Base-by-base conservation (phyloP, 2,888 invertebrate genomes). In the Folsomia candida region DNA sequence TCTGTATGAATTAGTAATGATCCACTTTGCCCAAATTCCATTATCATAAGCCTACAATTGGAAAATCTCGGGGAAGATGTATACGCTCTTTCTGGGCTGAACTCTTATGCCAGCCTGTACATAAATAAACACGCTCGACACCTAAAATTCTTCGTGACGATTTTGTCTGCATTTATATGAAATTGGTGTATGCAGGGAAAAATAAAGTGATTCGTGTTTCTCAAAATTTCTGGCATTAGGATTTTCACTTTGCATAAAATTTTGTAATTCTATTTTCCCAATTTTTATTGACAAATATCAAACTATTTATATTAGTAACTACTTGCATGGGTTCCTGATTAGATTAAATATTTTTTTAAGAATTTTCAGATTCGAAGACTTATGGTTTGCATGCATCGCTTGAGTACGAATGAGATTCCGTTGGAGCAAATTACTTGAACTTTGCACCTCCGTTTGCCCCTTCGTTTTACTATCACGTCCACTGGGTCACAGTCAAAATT, bases 361-460 rank as follows among this genome's bases (percentile, higher is more conserved):
- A n/a, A n/a, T 47, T 57, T 18, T 69, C 24, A 74, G 57, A 76
- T 62, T 51, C 67, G 65, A 47, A 76, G 71, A 61, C 76, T 76
- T 47, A 76, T 73, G 20, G 76, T 76, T 61, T 76, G 76, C 71
- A 76, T 70, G 54, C 76, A 76, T 27, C 72, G 64, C 51, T 68
- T 70, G 37, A 76, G 58, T 28, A 76, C 47, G 29, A 76, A 76
- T 51, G 76, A 76, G 58, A 76, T 73, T 51, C 76, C 76, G 29
- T 76, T 76, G 11, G 73, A 67, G 65, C 76, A 76, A 61, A 73
- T 71, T n/a, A 76, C 64, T 59, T 76, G 76, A n/a, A 76, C 76
- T 64, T 70, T 57, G 25, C 76, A 76, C 62, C 70, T 61, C 18
- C 72, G 57, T 57, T 61, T 64, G 18, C 76, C 76, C 61, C 66